Base-by-base conservation (phyloP, 2,888 invertebrate genomes). In the Periphyllus acericola region DNA sequence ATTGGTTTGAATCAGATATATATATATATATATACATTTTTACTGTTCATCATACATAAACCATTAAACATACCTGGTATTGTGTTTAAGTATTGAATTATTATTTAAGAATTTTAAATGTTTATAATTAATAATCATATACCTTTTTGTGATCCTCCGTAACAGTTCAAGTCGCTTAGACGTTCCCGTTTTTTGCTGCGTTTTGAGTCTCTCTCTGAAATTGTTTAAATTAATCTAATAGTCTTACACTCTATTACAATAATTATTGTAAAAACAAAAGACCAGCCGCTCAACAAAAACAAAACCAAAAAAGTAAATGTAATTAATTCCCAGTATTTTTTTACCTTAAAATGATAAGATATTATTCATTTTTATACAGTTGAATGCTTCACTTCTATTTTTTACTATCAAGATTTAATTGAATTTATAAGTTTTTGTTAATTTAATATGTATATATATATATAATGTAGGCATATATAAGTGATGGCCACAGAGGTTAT, bases 141-240 rank as follows among this genome's bases (percentile, higher is more conserved):
- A 93, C 93, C 93, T 93, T 92, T 93, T 91, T 92, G 92, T 90
- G 92, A 91, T 91, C 92, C 92, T 91, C 93, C 92, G 91, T 93
- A 92, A 93, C 94, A 94, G 93, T 93, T 94, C 92, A 94, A 93
- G 92, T 94, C 93, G 92, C 93, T 93, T 91, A 94, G 93, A 91
- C 93, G 93, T 93, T 93, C 87, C 8, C 87, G 78, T 40, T 83
- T 88, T 88, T 83, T 88, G 88, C 68, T 88, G 78, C 83, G 55
- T 46, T 83, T 83, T 75, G 82, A 88, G n/a, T 88, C 83, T 83
- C 83, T 83, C 25, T 88, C 83, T 88, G 83, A 88, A 88, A 83
- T 83, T 66, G 52, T 83, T 83, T 76, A 88, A 88, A 83, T 78
- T 83, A n/a, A 83, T 82, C 88, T 76, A 88, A 83, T 83, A 78